Conservation (phyloP, 2,113 vertebrate species). For the Arizona elegans region DNA sequence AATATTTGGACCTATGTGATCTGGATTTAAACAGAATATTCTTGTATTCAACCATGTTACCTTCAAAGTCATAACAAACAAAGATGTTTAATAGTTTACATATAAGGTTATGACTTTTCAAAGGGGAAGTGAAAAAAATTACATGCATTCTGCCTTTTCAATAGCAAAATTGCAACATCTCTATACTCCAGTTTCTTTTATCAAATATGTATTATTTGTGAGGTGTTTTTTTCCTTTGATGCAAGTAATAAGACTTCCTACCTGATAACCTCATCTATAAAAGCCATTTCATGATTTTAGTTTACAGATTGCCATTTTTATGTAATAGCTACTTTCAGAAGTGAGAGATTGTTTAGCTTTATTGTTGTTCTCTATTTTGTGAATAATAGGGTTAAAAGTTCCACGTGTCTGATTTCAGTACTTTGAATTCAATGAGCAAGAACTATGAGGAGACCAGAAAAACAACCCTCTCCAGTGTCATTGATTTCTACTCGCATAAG, state of each 20-base stretch:
- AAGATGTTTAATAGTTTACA: conserved; percentile 1
- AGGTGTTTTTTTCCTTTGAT: neutral
- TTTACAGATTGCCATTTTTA: neutral
- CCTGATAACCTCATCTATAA: neutral
- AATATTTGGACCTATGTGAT: neutral
- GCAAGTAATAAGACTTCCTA: neutral
- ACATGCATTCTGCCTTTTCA: neutral
- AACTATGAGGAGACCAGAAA: conserved; percentile 26
- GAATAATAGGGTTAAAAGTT: conserved; percentile 13
- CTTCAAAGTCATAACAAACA: conserved; percentile 28
- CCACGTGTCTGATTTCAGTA: conserved; percentile 25
- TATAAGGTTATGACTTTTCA: conserved; percentile 28
- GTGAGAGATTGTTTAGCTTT: conserved; percentile 4
- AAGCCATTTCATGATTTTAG: neutral
- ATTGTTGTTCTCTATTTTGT: neutral
- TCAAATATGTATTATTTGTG: neutral
- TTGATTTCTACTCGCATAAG: conserved; percentile 52
- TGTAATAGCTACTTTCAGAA: neutral
- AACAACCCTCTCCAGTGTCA: conserved; percentile 53
- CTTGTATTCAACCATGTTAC: conserved; percentile 7
- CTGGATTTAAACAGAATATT: neutral
- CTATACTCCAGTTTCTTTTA: neutral
- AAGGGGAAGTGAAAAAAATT: neutral
- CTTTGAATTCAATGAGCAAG: conserved; percentile 32
- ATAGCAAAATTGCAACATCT: neutral